These are phyloP conservation scores for Pygmarrhopalites habei DNA, from an alignment of 1,140 invertebrate genomes.

Conservation along the genomic window DNA sequence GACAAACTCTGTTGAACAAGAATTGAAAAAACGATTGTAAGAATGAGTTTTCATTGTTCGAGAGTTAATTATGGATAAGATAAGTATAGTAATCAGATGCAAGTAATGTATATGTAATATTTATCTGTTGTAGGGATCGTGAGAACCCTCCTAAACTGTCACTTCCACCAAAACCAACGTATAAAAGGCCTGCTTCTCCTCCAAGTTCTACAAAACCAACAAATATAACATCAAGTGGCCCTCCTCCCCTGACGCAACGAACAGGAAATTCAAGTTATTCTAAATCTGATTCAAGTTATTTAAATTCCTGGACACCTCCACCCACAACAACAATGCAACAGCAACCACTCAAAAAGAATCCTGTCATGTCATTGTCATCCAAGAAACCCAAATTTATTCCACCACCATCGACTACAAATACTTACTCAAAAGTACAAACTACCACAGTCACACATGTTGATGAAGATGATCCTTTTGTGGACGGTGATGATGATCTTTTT, in stretches of 20 bases:
- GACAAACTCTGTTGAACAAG: conserved; percentile 54
- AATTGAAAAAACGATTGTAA: conserved; percentile 54
- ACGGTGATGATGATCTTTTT: conserved; percentile 29
- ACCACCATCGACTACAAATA: background rate
- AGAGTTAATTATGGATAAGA: background rate
- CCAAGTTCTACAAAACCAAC: background rate
- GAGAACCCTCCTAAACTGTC: background rate
- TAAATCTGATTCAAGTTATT: too few species aligned
- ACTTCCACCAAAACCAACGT: background rate
- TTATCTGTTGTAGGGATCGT: background rate
- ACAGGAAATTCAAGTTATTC: too few species aligned
- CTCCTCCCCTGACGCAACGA: too few species aligned
- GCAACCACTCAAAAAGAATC: background rate
- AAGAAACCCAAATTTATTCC: too few species aligned
- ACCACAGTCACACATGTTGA: background rate
- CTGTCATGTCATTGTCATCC: too few species aligned
- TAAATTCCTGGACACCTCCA: background rate
- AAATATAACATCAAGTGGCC: too few species aligned
- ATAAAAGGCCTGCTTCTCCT: background rate
- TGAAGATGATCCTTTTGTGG: conserved; percentile 9
- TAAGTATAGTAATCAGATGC: background rate
- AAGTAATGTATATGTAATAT: background rate
- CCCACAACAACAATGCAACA: background rate
- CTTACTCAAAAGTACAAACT: background rate
- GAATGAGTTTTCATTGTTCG: conserved; percentile 4